These are phyloP conservation scores for Lophotriccus pileatus DNA, from an alignment of 2,797 vertebrate genomes.

Conservation along the genomic window DNA sequence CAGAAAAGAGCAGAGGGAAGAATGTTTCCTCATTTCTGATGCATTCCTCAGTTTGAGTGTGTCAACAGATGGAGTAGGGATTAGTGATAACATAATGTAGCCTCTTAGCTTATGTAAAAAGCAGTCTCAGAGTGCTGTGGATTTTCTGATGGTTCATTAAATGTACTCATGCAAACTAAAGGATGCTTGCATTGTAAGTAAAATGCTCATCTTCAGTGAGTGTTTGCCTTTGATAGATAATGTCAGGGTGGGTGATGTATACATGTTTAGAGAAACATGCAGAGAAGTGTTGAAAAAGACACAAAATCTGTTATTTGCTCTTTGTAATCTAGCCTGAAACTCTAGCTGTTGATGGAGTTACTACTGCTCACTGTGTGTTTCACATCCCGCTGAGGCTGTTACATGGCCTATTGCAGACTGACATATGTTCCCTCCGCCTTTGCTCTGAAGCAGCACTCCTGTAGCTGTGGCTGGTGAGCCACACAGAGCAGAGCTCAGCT, in stretches of 20 bases:
- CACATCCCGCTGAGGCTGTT: not conserved
- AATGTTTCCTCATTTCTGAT: not conserved
- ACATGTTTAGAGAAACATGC: not conserved
- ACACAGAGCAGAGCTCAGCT: not conserved
- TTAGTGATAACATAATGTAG: constrained; percentile 33
- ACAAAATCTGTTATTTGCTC: not conserved
- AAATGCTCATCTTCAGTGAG: constrained; percentile 8
- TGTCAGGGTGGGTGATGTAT: not conserved
- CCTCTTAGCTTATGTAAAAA: constrained; percentile 38
- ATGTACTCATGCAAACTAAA: constrained; percentile 4
- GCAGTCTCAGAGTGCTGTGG: not conserved
- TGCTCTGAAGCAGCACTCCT: not conserved
- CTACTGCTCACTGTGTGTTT: not conserved
- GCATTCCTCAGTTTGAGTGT: not conserved
- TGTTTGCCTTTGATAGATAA: constrained; percentile 5
- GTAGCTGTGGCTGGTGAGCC: not conserved
- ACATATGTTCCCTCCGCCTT: not conserved
- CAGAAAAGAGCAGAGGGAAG: not conserved
- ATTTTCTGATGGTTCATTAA: constrained; percentile 47
- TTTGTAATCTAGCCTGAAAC: not conserved
- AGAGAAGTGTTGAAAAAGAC: not conserved
- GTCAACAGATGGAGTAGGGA: constrained; percentile 39
- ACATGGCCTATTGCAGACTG: constrained; percentile 1
- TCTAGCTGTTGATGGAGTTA: not conserved
- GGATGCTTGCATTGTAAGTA: not conserved